A percentile compares a stretch with the other conserved stretches of the same genome.
Conservation (phyloP, 2,113 vertebrate genomes). For the Amblyopsis rosae region DNA sequence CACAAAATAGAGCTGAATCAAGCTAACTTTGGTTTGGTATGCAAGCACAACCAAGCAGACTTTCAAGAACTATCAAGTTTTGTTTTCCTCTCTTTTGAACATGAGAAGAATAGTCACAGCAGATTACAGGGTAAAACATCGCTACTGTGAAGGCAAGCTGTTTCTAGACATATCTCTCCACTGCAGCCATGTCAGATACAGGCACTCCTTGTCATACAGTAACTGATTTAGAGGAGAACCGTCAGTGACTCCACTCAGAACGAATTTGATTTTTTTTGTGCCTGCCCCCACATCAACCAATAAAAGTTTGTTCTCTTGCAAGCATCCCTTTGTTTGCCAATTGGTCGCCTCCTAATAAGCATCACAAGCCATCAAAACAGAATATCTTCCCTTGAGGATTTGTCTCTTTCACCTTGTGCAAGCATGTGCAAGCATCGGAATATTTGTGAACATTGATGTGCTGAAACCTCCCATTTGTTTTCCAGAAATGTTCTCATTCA, state of each 20-base stretch:
- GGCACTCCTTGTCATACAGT: background rate
- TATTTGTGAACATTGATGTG: too few relatives aligned
- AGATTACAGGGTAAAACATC: slow-evolving; percentile 48
- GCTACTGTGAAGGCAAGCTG: slow-evolving; percentile 13
- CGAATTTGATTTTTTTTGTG: slow-evolving; percentile 2
- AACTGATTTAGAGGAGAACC: slow-evolving; percentile 24
- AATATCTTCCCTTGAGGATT: too few relatives aligned
- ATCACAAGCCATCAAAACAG: slow-evolving; percentile 22
- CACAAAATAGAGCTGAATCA: slow-evolving; percentile 30
- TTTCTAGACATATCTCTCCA: slow-evolving; percentile 38
- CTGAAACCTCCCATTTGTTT: too few relatives aligned
- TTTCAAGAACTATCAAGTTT: slow-evolving; percentile 40
- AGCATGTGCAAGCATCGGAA: too few relatives aligned
- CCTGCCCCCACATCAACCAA: slow-evolving; percentile 13
- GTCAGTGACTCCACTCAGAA: slow-evolving; percentile 5
- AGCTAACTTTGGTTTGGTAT: slow-evolving; percentile 16
- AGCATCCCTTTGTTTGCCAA: slow-evolving; percentile 18
- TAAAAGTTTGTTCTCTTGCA: slow-evolving; percentile 29
- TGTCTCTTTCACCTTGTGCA: too few relatives aligned
- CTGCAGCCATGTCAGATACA: slow-evolving; percentile 37
- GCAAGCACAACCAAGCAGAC: slow-evolving; percentile 11
- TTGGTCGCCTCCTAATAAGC: slow-evolving; percentile 22
- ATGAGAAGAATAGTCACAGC: slow-evolving; percentile 34
- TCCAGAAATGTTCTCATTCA: too few relatives aligned
- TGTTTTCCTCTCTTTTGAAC: slow-evolving; percentile 37